Evolutionary conservation across 92 coral and sea anemone genomes (phyloP).

Genomic region (Bergia sp.): DNA sequence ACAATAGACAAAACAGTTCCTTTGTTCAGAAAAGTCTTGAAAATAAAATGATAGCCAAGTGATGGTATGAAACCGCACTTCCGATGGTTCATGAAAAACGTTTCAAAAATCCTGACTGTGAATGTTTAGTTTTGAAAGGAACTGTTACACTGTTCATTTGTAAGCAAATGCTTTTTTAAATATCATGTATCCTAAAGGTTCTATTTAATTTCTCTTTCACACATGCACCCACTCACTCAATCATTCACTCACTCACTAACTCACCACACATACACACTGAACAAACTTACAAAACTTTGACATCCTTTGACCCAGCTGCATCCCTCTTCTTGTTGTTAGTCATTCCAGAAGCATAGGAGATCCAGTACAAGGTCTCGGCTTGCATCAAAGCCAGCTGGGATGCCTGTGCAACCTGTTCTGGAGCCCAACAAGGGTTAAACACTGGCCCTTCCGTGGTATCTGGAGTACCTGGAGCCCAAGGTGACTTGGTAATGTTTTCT

Average conservation of each 20-base stretch:
- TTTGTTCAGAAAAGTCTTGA: not conserved
- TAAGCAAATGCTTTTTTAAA: too few relatives aligned
- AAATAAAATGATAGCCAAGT: not conserved
- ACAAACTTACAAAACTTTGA: conserved; percentile 69
- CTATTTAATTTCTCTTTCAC: too few relatives aligned
- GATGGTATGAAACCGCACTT: not conserved
- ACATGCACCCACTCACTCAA: too few relatives aligned
- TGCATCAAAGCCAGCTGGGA: conserved; percentile 86
- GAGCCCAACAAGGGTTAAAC: conserved; percentile 86
- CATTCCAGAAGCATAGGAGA: conserved; percentile 58
- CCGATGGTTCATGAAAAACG: not conserved
- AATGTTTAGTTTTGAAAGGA: too few relatives aligned
- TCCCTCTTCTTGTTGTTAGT: conserved; percentile 60
- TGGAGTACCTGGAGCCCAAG: conserved; percentile 74
- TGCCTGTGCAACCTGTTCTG: conserved; percentile 75
- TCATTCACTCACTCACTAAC: not conserved
- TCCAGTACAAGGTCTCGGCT: conserved; percentile 85
- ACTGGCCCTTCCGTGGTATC: conserved; percentile 65
- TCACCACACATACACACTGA: not conserved
- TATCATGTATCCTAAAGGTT: too few relatives aligned
- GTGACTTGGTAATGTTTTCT: conserved; percentile 81
- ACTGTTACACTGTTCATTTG: too few relatives aligned
- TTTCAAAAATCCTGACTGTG: too few relatives aligned
- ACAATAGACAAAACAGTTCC: not conserved
- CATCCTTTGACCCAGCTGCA: conserved; percentile 62